A percentile compares a stretch with the other conserved stretches of the same genome.
Evolutionary conservation across 2,888 invertebrate genomes (phyloP).

Genomic region (Clunio marinus): DNA sequence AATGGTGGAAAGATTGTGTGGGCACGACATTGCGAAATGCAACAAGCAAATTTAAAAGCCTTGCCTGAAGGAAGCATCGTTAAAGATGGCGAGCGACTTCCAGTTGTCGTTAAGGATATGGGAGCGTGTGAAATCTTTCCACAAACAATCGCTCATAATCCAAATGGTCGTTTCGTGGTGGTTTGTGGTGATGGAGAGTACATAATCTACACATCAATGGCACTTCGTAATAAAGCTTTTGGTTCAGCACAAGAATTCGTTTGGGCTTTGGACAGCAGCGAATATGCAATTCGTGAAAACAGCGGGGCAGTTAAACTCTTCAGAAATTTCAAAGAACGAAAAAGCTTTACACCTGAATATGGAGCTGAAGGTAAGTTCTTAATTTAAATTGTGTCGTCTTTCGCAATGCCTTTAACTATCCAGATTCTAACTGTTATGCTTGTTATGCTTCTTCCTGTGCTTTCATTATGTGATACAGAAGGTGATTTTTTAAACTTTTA

Average conservation of each 20-base stretch:
- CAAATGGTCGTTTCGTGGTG: slow-evolving; percentile 88
- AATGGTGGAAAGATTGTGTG: slow-evolving; percentile 98
- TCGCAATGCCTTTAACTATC: not conserved
- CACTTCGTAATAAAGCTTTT: slow-evolving; percentile 96
- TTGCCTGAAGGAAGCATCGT: slow-evolving; percentile 66
- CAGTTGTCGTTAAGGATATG: slow-evolving; percentile 96
- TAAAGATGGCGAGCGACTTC: slow-evolving; percentile 87
- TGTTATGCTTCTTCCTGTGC: slow-evolving; percentile 8
- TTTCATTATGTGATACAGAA: slow-evolving; percentile 24
- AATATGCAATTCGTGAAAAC: slow-evolving; percentile 84
- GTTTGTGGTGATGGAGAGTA: slow-evolving; percentile 99
- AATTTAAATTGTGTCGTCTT: not conserved
- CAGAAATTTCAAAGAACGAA: slow-evolving; percentile 97
- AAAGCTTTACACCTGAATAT: slow-evolving; percentile 92
- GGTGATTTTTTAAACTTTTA: slow-evolving; percentile 27
- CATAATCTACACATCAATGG: slow-evolving; percentile 99
- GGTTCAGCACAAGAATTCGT: slow-evolving; percentile 98
- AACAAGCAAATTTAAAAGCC: slow-evolving; percentile 90
- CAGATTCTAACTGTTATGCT: slow-evolving; percentile 16
- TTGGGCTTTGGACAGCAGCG: slow-evolving; percentile 95
- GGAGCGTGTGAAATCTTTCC: slow-evolving; percentile 99
- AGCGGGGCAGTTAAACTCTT: slow-evolving; percentile 88
- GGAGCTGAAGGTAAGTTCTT: slow-evolving; percentile 78
- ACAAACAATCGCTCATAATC: slow-evolving; percentile 96
- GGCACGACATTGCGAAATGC: slow-evolving; percentile 98